Base-by-base conservation (phyloP, 2,888 invertebrate species). In the Mythimna pallens region DNA sequence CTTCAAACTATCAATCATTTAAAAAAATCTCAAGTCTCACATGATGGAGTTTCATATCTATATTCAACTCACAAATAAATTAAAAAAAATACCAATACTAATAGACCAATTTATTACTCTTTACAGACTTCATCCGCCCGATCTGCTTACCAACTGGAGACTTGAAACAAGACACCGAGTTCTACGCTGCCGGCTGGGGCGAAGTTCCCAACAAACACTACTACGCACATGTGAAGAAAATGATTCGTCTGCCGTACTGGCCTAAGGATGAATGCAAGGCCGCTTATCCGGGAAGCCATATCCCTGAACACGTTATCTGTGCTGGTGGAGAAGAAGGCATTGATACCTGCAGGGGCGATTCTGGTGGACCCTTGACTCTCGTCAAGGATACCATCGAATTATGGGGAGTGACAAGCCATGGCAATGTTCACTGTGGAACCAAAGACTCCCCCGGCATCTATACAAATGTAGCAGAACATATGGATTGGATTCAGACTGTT, bases 331-430 rank as follows among this genome's bases (percentile, higher is more conserved):
- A 88, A 63, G 79, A 84, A 20, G 88, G 86, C 0, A 70, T 89
- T 0, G 93, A 93, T 47, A 90, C 91, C 0, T 93, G 93, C 75
- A 81, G 88, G 5, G 93, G 93, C 0, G 93, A 93, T 69, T 92
- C 93, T 0, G 93, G 93, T 0, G 92, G 93, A 0, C 93, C 93
- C 8, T 73, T 93, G 2, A 87, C 87, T 30, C 80, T 87, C 10
- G 74, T 81, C 5, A 79, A 70, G n/a, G 81, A 84, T 2, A 76
- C 58, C 7, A 83, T 83, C 12, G 90, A 91, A 58, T 50, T 93
- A 0, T 85, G 86, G 73, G 93, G 93, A 0, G 86, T 93, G 0
- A 90, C 89, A 1, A 91, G 91, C 25, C 83, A 85, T 0, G 93
- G 93, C 0, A 86, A 86, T 4, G 62, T 76, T 0, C 70, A 73